These are phyloP conservation scores for Apotomis turbidana DNA, from an alignment of 2,888 invertebrate genomes.

Conservation along the genomic window DNA sequence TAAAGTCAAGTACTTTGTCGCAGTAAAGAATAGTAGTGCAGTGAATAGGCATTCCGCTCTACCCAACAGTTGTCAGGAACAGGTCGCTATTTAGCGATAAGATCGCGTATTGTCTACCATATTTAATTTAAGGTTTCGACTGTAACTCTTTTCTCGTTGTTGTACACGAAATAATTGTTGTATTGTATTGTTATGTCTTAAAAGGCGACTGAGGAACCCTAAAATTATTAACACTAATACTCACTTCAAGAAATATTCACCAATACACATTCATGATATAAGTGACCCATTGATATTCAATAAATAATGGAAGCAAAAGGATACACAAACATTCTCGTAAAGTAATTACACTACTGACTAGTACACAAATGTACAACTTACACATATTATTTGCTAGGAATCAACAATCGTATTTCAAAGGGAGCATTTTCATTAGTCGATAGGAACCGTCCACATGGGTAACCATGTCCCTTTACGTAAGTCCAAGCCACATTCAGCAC, in stretches of 20 bases:
- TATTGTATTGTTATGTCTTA: too few relatives aligned
- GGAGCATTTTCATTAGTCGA: constrained; percentile 12
- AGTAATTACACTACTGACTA: constrained; percentile 72
- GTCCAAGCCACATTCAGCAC: too few relatives aligned
- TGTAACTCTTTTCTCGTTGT: too few relatives aligned
- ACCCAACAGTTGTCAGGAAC: too few relatives aligned
- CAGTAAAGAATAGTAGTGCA: too few relatives aligned
- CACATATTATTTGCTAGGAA: constrained; percentile 40
- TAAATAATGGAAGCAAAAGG: constrained; percentile 34
- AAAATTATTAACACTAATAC: constrained; percentile 3
- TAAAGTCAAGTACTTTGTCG: too few relatives aligned
- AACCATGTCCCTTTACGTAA: background rate
- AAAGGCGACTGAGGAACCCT: background rate
- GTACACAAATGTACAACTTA: constrained; percentile 65
- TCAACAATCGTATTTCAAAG: constrained; percentile 28
- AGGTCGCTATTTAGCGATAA: too few relatives aligned
- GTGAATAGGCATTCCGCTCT: too few relatives aligned
- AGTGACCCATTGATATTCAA: constrained; percentile 12
- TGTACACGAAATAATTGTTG: too few relatives aligned
- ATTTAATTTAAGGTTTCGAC: too few relatives aligned
- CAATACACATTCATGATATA: background rate
- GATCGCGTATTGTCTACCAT: too few relatives aligned
- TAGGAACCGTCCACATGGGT: background rate
- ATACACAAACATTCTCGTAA: constrained; percentile 50
- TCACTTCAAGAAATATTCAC: constrained; percentile 1